Evolutionary conservation across 1,140 invertebrate genomes (phyloP).

Genomic region (Chironomus tepperi): DNA sequence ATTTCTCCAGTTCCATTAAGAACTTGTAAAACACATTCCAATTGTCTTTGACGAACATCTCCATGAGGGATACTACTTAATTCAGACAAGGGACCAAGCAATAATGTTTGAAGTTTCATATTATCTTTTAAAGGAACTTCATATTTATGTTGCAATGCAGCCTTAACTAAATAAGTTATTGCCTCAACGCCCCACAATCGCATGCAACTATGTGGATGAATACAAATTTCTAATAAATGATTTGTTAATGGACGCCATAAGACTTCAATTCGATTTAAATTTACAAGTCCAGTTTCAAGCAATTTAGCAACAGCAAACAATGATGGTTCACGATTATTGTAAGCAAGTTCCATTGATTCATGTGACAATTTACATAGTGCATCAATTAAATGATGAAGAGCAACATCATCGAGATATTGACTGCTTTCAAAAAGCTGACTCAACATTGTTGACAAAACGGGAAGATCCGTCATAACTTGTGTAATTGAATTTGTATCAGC

Average conservation of each 20-base stretch:
- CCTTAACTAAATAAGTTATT: slow-evolving; percentile 87
- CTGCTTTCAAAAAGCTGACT: slow-evolving; percentile 91
- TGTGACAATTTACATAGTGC: slow-evolving; percentile 92
- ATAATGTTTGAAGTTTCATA: slow-evolving; percentile 74
- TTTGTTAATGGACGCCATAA: slow-evolving; percentile 95
- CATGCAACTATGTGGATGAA: slow-evolving; percentile 91
- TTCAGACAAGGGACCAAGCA: slow-evolving; percentile 82
- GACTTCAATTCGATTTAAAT: slow-evolving; percentile 86
- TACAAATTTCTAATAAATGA: slow-evolving; percentile 91
- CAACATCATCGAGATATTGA: slow-evolving; percentile 87
- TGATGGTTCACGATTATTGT: slow-evolving; percentile 93
- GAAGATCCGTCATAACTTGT: slow-evolving; percentile 92
- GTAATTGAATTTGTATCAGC: slow-evolving; percentile 86
- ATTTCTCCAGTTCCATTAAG: slow-evolving; percentile 88
- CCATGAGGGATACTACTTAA: slow-evolving; percentile 79
- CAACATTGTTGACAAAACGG: slow-evolving; percentile 85
- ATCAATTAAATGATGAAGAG: slow-evolving; percentile 92
- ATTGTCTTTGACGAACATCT: slow-evolving; percentile 88
- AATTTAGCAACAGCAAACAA: slow-evolving; percentile 96
- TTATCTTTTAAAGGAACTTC: slow-evolving; percentile 75
- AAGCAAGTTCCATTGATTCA: slow-evolving; percentile 95
- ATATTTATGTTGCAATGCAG: slow-evolving; percentile 82
- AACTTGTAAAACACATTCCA: slow-evolving; percentile 89
- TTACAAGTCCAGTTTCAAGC: slow-evolving; percentile 91
- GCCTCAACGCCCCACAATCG: slow-evolving; percentile 96